phyloP scores from a whole-genome alignment of 1,140 invertebrate species.

The Hypsibius dujardini region DNA sequence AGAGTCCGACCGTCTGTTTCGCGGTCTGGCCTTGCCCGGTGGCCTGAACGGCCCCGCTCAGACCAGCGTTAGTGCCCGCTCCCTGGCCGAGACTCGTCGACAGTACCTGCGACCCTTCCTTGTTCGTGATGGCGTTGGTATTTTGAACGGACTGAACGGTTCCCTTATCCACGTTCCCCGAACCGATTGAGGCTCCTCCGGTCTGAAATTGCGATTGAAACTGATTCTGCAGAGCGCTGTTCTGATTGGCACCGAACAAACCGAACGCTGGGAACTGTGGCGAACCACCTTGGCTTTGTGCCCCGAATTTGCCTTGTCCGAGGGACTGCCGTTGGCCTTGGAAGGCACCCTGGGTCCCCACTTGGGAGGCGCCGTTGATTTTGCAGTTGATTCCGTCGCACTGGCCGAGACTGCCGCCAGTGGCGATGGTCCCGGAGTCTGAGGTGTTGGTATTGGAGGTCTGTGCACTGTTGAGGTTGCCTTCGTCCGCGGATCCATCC shows the following conservation, averaged over 20 bases:
- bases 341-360: constrained; percentile 1
- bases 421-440: not conserved
- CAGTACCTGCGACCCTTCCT: not conserved
- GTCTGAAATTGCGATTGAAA: constrained; percentile 2
- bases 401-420: not conserved
- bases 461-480: not conserved
- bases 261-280: not conserved
- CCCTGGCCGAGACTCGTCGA: not conserved
- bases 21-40: not conserved
- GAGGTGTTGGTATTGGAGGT: not conserved
- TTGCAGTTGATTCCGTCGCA: not conserved
- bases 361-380: constrained; percentile 1
- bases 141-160: constrained; percentile 1
- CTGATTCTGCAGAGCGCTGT: constrained; percentile 2
- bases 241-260: not conserved
- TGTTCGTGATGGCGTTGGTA: not conserved
- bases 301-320: not conserved
- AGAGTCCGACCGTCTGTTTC: not conserved
- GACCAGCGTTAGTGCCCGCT: not conserved
- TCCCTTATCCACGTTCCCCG: not conserved
- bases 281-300: not conserved
- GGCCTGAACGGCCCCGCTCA: not conserved
- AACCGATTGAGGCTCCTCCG: not conserved
- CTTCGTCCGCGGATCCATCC: not conserved
- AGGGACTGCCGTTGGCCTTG: not conserved